phyloP scores from a whole-genome alignment of 2,113 vertebrate genomes.

The Tylochromis polylepis region DNA sequence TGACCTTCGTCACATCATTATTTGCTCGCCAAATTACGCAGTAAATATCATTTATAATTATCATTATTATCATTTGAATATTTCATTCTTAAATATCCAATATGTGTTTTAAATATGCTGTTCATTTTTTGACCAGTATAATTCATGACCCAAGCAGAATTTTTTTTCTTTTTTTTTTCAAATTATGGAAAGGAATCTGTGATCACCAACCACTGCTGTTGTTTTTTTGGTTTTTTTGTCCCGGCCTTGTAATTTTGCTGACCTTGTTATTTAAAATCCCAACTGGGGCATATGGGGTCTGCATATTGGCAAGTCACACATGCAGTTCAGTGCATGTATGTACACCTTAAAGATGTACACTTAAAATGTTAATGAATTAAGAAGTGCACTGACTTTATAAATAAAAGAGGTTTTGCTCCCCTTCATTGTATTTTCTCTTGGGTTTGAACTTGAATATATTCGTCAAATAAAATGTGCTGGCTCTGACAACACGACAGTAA shows the following conservation, averaged over 20 bases:
- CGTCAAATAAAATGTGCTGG: background rate
- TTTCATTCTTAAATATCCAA: background rate
- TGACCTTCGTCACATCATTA: background rate
- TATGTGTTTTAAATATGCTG: background rate
- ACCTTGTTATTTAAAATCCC: background rate
- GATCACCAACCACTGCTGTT: no score
- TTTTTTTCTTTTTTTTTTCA: background rate
- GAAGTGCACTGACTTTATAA: no score
- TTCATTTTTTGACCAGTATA: background rate
- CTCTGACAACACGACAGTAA: background rate
- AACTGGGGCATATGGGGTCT: background rate
- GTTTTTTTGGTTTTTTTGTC: background rate
- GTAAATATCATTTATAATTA: no score
- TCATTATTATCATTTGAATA: background rate
- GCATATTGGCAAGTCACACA: background rate
- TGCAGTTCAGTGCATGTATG: rapidly evolving
- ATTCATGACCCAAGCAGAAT: background rate
- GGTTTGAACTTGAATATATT: background rate
- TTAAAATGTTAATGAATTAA: background rate
- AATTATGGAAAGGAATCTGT: background rate
- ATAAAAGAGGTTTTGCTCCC: no score
- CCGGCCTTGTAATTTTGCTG: background rate
- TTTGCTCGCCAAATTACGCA: background rate
- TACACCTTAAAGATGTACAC: background rate
- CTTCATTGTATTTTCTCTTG: no score